Conservation (phyloP, 2,113 vertebrate genomes). For the Muscicapa adusta region DNA sequence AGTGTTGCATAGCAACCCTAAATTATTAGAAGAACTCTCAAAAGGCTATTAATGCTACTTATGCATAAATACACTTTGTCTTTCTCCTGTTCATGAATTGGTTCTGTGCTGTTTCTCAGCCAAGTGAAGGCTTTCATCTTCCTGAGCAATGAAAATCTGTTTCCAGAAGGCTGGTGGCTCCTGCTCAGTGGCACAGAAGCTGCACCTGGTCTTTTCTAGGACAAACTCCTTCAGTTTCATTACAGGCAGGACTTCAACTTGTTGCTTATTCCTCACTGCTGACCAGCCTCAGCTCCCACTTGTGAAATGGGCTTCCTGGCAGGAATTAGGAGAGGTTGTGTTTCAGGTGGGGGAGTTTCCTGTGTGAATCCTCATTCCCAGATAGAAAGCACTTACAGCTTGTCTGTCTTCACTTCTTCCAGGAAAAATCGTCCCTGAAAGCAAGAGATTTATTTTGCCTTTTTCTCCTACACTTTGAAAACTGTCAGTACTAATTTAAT, state of each 20-base stretch:
- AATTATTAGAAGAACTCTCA: conserved; percentile 3
- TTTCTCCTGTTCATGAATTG: neutral
- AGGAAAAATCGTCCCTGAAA: neutral
- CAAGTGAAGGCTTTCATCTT: conserved; percentile 21
- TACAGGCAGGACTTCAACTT: neutral
- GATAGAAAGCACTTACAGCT: neutral
- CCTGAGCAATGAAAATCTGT: neutral
- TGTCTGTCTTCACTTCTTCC: neutral
- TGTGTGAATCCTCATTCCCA: neutral
- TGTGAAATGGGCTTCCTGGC: neutral
- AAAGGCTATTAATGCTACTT: neutral
- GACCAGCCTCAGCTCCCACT: neutral
- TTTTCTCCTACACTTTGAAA: conserved; percentile 42
- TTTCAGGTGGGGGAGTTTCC: neutral
- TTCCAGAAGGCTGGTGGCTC: neutral
- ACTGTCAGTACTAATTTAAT: conserved; percentile 70
- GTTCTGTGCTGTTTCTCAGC: neutral
- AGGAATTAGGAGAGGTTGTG: neutral
- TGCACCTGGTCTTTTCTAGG: neutral
- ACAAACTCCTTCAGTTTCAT: neutral
- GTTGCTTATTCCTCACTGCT: neutral
- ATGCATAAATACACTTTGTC: neutral
- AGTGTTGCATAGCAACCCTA: conserved; percentile 19
- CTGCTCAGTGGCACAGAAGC: neutral
- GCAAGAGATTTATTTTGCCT: conserved; percentile 1